A percentile compares a stretch with the other conserved stretches of the same genome.
Conservation (phyloP, 1,140 invertebrate genomes). For the Tetramorium parvispinum region DNA sequence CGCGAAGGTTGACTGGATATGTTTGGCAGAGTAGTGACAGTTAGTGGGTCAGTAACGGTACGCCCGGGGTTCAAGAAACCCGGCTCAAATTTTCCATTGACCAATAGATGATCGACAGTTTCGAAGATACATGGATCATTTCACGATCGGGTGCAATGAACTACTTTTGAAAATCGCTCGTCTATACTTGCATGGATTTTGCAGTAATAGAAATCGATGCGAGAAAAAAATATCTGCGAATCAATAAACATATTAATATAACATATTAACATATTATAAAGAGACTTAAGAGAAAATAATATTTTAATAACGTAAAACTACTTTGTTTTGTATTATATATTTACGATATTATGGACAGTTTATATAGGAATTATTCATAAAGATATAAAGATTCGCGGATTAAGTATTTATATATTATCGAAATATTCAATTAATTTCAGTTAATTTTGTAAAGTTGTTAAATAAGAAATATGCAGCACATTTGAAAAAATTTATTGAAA, state of each 20-base stretch:
- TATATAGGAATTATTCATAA: neutral
- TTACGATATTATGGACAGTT: neutral
- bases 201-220: neutral
- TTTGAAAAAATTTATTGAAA: neutral
- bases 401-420: neutral
- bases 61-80: slow-evolving; percentile 83
- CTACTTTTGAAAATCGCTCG: neutral
- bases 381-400: neutral
- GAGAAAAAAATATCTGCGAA: neutral
- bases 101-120: slow-evolving; percentile 62
- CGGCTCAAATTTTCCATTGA: slow-evolving; percentile 75
- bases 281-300: neutral
- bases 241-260: neutral
- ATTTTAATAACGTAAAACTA: neutral
- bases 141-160: neutral
- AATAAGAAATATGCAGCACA: neutral
- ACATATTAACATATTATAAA: neutral
- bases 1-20: slow-evolving; percentile 74
- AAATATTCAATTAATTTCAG: neutral
- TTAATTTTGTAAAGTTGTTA: neutral
- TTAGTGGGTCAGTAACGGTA: slow-evolving; percentile 86
- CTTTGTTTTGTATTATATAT: neutral
- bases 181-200: neutral
- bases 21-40: slow-evolving; percentile 80
- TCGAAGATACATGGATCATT: neutral